phyloP scores from a whole-genome alignment of 2,888 invertebrate species.

The Coleophora deauratella region DNA sequence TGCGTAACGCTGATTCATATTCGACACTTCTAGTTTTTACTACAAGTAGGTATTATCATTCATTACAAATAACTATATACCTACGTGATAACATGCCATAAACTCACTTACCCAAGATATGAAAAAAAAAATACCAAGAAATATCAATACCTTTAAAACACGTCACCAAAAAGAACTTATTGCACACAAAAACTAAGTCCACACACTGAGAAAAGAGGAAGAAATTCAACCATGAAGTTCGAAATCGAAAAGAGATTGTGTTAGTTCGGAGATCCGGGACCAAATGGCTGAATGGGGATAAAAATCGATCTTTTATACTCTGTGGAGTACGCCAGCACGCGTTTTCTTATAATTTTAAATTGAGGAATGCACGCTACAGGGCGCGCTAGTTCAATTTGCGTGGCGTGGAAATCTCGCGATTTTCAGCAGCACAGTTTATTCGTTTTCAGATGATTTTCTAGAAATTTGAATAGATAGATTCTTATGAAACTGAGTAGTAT shows the following conservation, averaged over 20 bases:
- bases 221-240: slow-evolving; percentile 5
- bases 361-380: slow-evolving; percentile 19
- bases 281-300: slow-evolving; percentile 38
- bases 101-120: background rate
- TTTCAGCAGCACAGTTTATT: too few species aligned
- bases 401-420: too few species aligned
- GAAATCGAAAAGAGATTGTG: background rate
- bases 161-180: slow-evolving; percentile 4
- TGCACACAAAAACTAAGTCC: too few species aligned
- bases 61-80: too few species aligned
- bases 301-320: slow-evolving; percentile 40
- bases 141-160: slow-evolving; percentile 5
- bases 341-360: slow-evolving; percentile 13
- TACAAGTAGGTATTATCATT: too few species aligned
- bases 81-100: too few species aligned
- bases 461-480: too few species aligned
- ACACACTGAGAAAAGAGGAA: slow-evolving; percentile 16
- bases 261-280: slow-evolving; percentile 23
- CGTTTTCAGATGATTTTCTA: too few species aligned
- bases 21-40: too few species aligned
- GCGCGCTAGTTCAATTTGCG: too few species aligned
- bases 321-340: slow-evolving; percentile 7
- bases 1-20: too few species aligned
- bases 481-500: too few species aligned
- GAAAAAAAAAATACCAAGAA: slow-evolving; percentile 1